Conservation (phyloP, 2,888 invertebrate genomes). For the Mechanitis messenoides region DNA sequence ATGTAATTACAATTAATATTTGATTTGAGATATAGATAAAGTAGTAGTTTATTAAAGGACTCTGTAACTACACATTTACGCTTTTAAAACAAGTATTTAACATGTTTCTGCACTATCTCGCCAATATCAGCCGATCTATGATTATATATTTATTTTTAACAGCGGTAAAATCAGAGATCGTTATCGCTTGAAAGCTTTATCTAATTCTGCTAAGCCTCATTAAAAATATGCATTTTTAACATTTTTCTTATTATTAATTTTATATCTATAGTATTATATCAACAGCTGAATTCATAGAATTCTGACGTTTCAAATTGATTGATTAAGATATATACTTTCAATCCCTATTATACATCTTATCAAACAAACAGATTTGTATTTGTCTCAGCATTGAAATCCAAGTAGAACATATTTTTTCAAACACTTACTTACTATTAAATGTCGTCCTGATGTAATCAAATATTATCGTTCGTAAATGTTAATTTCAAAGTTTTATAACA, state of each 20-base stretch:
- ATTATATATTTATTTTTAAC: slow-evolving; percentile 23
- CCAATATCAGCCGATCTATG: slow-evolving; percentile 25
- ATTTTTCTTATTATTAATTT: too few relatives aligned
- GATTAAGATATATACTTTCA: too few relatives aligned
- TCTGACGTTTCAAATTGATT: too few relatives aligned
- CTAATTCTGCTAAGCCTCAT: slow-evolving; percentile 5
- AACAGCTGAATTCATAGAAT: too few relatives aligned
- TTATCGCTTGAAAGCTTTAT: slow-evolving; percentile 24
- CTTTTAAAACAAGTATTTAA: slow-evolving; percentile 40
- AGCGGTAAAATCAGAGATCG: slow-evolving; percentile 19
- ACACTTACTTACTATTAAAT: slow-evolving; percentile 13
- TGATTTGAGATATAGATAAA: slow-evolving; percentile 12
- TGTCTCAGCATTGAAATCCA: too few relatives aligned
- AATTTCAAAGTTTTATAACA: slow-evolving; percentile 10
- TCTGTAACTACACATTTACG: slow-evolving; percentile 31
- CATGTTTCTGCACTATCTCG: slow-evolving; percentile 37
- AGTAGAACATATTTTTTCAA: too few relatives aligned
- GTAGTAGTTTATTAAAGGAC: slow-evolving; percentile 9
- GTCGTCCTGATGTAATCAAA: slow-evolving; percentile 12
- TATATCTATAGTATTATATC: too few relatives aligned
- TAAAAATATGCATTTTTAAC: slow-evolving; percentile 6
- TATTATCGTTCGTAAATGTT: slow-evolving; percentile 20
- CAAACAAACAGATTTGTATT: too few relatives aligned
- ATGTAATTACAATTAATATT: neutral
- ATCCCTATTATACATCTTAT: too few relatives aligned